These are phyloP conservation scores for Balaeniceps rex DNA, from an alignment of 2,113 vertebrate species.

Conservation along the genomic window DNA sequence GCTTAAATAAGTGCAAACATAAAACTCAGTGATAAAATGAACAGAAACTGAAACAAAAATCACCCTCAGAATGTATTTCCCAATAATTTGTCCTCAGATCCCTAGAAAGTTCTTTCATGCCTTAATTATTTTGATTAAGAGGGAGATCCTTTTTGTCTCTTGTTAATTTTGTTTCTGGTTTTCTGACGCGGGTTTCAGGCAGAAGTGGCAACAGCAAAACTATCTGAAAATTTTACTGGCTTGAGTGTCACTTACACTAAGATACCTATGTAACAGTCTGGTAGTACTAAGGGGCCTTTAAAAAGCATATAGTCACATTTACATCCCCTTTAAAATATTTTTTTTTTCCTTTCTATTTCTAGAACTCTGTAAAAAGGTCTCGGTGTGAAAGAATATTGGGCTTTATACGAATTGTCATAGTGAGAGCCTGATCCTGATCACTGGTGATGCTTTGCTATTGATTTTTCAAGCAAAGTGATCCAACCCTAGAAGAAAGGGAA, in stretches of 20 bases:
- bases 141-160: neutral
- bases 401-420: neutral
- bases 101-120: neutral
- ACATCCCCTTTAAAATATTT: neutral
- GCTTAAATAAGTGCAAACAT: conserved; percentile 70
- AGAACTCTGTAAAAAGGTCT: neutral
- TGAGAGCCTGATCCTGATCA: neutral
- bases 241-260: neutral
- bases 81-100: conserved; percentile 36
- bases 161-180: neutral
- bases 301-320: neutral
- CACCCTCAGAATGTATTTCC: neutral
- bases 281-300: neutral
- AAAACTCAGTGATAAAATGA: conserved; percentile 68
- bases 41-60: conserved; percentile 45
- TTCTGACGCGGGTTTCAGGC: neutral
- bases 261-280: neutral
- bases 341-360: neutral
- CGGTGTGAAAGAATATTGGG: neutral
- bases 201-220: neutral
- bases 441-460: neutral
- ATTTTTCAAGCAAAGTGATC: neutral
- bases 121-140: conserved; percentile 41
- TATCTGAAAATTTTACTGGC: neutral
- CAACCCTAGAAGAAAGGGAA: neutral